These are phyloP conservation scores for Cyphomyrus discorhynchus DNA, from an alignment of 2,113 vertebrate genomes.

Conservation along the genomic window DNA sequence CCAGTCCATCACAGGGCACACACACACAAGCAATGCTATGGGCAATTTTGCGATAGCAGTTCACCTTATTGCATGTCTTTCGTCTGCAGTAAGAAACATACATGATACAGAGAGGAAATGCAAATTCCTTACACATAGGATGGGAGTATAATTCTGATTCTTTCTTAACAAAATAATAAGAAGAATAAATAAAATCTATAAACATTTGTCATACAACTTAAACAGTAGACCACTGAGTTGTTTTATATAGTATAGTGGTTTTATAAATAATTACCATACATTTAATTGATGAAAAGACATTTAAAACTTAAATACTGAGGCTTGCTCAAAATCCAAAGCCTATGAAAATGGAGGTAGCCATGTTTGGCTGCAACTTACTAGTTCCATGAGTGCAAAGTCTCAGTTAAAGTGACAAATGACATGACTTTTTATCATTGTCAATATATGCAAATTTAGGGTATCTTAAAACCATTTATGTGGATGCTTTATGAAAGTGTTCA, in stretches of 20 bases:
- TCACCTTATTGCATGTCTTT: background rate
- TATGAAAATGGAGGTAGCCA: background rate
- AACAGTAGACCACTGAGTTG: background rate
- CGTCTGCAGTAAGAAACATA: background rate
- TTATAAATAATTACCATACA: background rate
- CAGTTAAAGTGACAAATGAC: conserved; percentile 7
- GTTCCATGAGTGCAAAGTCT: background rate
- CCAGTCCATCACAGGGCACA: background rate
- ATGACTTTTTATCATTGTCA: background rate
- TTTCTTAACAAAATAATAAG: background rate
- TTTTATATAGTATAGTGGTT: background rate
- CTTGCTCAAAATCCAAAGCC: background rate
- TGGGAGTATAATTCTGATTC: background rate
- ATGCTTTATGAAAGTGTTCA: background rate
- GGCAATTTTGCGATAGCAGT: background rate
- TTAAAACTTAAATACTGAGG: background rate
- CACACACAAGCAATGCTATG: background rate
- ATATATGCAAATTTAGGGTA: background rate
- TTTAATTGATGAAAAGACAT: background rate
- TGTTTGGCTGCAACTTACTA: background rate
- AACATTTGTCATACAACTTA: background rate
- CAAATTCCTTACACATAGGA: background rate
- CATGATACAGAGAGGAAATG: background rate
- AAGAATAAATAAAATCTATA: background rate
- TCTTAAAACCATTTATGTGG: background rate